Base-by-base conservation (phyloP, 2,888 invertebrate genomes). In the Drosophila melanocephala region DNA sequence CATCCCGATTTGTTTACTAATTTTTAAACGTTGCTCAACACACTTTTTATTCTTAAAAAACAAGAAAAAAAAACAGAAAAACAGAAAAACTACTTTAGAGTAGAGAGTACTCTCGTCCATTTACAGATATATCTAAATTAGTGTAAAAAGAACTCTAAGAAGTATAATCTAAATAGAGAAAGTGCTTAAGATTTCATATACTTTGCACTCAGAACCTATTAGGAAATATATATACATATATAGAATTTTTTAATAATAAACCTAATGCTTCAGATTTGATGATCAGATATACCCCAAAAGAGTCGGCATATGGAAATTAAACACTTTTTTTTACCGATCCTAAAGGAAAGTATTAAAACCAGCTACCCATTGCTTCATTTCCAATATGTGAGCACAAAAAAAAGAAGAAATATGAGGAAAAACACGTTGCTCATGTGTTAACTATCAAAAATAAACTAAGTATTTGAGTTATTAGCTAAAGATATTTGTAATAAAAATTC, bases 1-100 rank as follows among this genome's bases (percentile, higher is more conserved):
- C 91, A 92, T 81, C 81, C 86, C 22, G 92, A 92, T 1, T 72
- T 89, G 59, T 92, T 92, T 81, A 75, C 70, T 26, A 77, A 82
- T 69, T 92, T 92, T 84, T 92, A 87, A 89, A 79, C 56, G 55
- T 84, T 76, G 55, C 63, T 79, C 71, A 16, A 16, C 16, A 47
- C 22, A 47, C 5, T 28, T 16, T 47, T 26, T 5, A 26, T 16
- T 47, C 47, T 7, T 47, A 5, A 16, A 47, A 47, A 44, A 1
- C 14, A 1, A 47, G 22, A 47, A 47, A 42, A n/a, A 42, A 22
- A 22, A n/a, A 28, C 28, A 5, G 3, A 28, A 28, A 22, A 16
- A 2, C 5, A 9, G 7, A 16, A 16, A 16, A 14, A 16, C 47
- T 16, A 14, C 0, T 14, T 0, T 14, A 7, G 7, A 47, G 22